Evolutionary conservation across 2,888 invertebrate genomes (phyloP), one percentile per base, ranked within the genome.

Genomic region (Andrena flavipes): DNA sequence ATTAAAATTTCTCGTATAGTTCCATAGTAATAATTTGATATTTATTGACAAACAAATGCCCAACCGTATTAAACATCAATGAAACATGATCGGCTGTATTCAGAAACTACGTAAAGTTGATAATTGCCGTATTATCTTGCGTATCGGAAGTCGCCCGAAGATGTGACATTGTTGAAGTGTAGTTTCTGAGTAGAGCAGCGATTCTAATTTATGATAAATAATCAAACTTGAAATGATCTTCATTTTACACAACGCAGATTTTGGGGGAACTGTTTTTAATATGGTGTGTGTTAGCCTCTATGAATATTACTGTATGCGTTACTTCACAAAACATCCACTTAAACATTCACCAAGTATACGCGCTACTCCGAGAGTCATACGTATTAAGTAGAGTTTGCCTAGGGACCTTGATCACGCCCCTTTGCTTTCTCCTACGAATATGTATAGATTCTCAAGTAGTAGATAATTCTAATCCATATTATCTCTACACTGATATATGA

Each of bases 11-110:
- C n/a, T 51, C 33, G 23, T 42, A 49, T 62, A 80, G 90, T 93
- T 93, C 90, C 92, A 90, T 91, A 83, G 89, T 90, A 85, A 80
- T 63, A 60, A 86, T 81, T 80, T 76, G 54, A 77, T 84, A 80
- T 77, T 79, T 80, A 84, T 84, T 90, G 91, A 92, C 93, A 92
- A 93, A 93, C 91, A 90, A 93, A 92, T 93, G 93, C 93, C 93
- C 93, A 93, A 93, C 87, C 71, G 49, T 48, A 70, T 73, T 60
- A 73, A 84, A 76, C 65, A 62, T 65, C 77, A 69, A 68, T 76
- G 49, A 51, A 70, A 54, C 23, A 67, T 49, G n/a, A 62, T 71
- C 20, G 67, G 67, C 63, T 79, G 65, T 83, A 75, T 83, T 83
- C 84, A 71, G 63, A 84, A 83, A 84, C 62, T 71, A 54, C 16